Evolutionary conservation across 2,888 invertebrate species (phyloP).

Genomic region (Crepidodera aurea): DNA sequence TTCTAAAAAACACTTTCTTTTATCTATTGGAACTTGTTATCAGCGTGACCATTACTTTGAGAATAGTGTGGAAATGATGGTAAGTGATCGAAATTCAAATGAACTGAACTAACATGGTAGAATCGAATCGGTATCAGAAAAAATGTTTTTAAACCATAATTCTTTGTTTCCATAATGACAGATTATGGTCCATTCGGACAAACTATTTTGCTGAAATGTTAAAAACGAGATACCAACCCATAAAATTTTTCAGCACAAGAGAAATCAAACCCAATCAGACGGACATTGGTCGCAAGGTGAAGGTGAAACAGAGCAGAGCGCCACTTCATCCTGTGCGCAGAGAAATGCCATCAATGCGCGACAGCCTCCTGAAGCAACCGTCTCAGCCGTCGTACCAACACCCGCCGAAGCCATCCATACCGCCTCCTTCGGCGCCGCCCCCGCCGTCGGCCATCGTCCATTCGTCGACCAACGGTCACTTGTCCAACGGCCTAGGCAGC

Average conservation of each 20-base stretch:
- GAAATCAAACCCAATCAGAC: slow-evolving; percentile 92
- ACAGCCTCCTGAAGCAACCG: slow-evolving; percentile 52
- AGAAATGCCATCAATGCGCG: slow-evolving; percentile 55
- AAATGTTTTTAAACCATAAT: too few species aligned
- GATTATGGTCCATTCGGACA: too few species aligned
- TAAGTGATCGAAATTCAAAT: too few species aligned
- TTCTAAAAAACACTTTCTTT: too few species aligned
- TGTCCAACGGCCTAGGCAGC: slow-evolving; percentile 56
- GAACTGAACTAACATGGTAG: too few species aligned
- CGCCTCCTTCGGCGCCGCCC: slow-evolving; percentile 50
- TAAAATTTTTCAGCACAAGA: slow-evolving; percentile 83
- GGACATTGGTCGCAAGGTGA: slow-evolving; percentile 88
- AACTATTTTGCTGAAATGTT: too few species aligned
- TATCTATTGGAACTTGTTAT: too few species aligned
- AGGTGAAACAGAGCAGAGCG: slow-evolving; percentile 68
- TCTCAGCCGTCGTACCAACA: slow-evolving; percentile 48
- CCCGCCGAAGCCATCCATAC: slow-evolving; percentile 39
- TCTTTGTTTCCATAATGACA: too few species aligned
- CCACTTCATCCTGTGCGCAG: slow-evolving; percentile 47
- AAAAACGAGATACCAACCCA: too few species aligned
- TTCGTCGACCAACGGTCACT: slow-evolving; percentile 51
- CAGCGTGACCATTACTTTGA: too few species aligned
- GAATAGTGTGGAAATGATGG: too few species aligned
- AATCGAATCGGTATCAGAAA: too few species aligned
- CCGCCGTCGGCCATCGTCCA: slow-evolving; percentile 49